These are phyloP conservation scores for Gymnarchus niloticus DNA, from an alignment of 2,113 vertebrate genomes.

Conservation along the genomic window DNA sequence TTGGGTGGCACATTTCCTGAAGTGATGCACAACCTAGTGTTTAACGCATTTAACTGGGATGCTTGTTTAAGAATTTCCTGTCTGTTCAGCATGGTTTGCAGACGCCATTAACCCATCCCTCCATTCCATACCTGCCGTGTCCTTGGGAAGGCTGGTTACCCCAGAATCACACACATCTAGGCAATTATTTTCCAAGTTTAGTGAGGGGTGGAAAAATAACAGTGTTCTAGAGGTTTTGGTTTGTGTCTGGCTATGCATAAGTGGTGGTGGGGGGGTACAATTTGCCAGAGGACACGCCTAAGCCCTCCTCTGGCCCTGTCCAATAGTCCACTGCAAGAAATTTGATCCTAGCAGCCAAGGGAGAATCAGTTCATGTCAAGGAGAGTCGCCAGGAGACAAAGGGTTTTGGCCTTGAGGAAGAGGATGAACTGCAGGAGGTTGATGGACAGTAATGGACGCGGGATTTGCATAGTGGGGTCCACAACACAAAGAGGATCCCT, in stretches of 20 bases:
- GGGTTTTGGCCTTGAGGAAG: slow-evolving; percentile 13
- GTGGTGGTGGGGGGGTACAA: background rate
- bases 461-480: background rate
- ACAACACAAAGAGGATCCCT: background rate
- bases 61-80: background rate
- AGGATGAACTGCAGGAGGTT: background rate
- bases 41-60: background rate
- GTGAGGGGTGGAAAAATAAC: background rate
- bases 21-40: background rate
- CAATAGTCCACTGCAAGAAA: slow-evolving; percentile 7
- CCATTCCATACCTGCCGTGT: background rate
- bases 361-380: slow-evolving; percentile 55
- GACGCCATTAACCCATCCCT: background rate
- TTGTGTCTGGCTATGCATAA: background rate
- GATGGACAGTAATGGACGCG: background rate
- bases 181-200: background rate
- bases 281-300: background rate
- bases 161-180: background rate
- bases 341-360: slow-evolving; percentile 29
- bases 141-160: background rate
- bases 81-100: background rate
- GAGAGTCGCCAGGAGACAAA: slow-evolving; percentile 53
- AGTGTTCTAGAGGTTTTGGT: background rate
- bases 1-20: background rate
- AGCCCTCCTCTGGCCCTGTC: background rate